Conservation (phyloP, 2,888 invertebrate species). For the Boloria selene region DNA sequence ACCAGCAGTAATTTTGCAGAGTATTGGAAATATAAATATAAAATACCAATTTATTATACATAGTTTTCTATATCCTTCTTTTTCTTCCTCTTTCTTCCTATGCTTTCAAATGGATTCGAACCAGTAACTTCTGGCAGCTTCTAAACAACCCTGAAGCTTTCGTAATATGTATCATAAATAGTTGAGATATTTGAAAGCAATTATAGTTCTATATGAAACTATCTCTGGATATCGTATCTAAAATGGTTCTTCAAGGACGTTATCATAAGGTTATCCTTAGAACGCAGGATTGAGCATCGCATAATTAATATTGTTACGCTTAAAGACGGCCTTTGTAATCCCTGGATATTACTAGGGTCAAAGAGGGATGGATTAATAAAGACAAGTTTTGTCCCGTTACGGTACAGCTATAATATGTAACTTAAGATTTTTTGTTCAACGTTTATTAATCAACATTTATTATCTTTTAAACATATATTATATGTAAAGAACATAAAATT, state of each 20-base stretch:
- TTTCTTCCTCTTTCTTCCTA: too few relatives aligned
- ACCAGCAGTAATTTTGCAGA: conserved; percentile 59
- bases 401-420: background rate
- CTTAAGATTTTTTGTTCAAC: conserved; percentile 1
- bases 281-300: conserved; percentile 47
- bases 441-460: too few relatives aligned
- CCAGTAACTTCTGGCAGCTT: too few relatives aligned
- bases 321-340: conserved; percentile 39
- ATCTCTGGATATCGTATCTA: conserved; percentile 18
- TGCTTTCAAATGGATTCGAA: too few relatives aligned
- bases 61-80: too few relatives aligned
- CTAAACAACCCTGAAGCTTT: too few relatives aligned
- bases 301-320: conserved; percentile 45
- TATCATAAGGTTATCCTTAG: conserved; percentile 53
- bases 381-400: conserved; percentile 15
- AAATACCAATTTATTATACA: too few relatives aligned
- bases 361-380: conserved; percentile 34
- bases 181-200: background rate
- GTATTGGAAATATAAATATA: background rate
- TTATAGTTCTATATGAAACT: background rate
- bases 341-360: conserved; percentile 33
- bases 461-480: too few relatives aligned
- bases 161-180: too few relatives aligned
- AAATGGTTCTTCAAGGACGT: conserved; percentile 43
- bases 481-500: too few relatives aligned